A percentile compares a stretch with the other conserved stretches of the same genome.
Conservation (phyloP, 2,797 vertebrate genomes). For the Falco berigora region DNA sequence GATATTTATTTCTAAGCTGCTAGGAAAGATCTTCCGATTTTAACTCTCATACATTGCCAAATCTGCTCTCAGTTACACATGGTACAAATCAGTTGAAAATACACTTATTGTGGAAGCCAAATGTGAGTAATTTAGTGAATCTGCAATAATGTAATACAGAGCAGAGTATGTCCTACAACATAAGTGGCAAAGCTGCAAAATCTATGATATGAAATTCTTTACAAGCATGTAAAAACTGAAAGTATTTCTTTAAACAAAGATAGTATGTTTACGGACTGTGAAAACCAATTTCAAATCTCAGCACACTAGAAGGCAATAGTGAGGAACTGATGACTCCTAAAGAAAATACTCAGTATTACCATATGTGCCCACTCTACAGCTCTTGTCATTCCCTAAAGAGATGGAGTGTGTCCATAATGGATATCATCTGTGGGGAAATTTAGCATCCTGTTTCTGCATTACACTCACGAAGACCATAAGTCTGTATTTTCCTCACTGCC, state of each 20-base stretch:
- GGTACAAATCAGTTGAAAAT: constrained; percentile 25
- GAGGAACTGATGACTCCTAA: constrained; percentile 1
- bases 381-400: background rate
- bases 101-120: constrained; percentile 19
- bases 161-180: background rate
- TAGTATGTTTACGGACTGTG: background rate
- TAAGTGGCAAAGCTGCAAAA: background rate
- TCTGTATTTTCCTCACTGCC: background rate
- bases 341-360: background rate
- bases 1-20: constrained; percentile 32
- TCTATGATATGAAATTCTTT: background rate
- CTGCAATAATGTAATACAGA: background rate
- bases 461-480: background rate
- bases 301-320: background rate
- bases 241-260: constrained; percentile 1
- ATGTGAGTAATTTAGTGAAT: background rate
- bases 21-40: background rate
- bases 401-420: background rate
- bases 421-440: background rate
- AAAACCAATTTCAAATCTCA: constrained; percentile 36
- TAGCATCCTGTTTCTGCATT: background rate
- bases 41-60: background rate
- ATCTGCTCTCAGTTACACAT: constrained; percentile 9
- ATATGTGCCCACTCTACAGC: background rate
- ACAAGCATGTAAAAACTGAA: background rate